These are phyloP conservation scores for Diloba caeruleocephala DNA, from an alignment of 2,888 invertebrate species.

Conservation along the genomic window DNA sequence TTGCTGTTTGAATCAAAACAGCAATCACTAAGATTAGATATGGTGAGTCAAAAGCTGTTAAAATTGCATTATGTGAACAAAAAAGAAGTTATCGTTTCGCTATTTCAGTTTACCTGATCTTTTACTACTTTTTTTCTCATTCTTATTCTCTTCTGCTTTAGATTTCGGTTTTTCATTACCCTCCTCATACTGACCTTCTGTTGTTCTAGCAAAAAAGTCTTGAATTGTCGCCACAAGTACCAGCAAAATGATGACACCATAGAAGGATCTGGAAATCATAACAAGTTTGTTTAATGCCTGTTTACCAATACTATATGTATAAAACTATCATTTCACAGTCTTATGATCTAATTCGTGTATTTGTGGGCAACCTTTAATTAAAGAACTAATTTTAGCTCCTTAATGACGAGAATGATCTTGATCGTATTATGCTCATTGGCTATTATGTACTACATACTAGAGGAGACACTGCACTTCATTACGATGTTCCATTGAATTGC, in stretches of 20 bases:
- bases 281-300: background rate
- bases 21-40: no score
- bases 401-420: no score
- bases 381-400: conserved; percentile 5
- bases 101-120: conserved; percentile 54
- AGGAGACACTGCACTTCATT: no score
- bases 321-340: background rate
- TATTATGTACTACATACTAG: no score
- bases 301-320: background rate
- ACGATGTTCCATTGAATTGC: no score
- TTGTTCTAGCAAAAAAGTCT: conserved; percentile 74
- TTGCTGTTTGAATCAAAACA: no score
- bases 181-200: conserved; percentile 60
- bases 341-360: conserved; percentile 1
- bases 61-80: no score
- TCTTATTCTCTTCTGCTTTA: conserved; percentile 51
- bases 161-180: conserved; percentile 59
- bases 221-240: conserved; percentile 82
- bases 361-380: background rate
- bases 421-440: no score
- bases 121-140: conserved; percentile 56
- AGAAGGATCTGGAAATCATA: conserved; percentile 75
- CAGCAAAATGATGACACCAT: conserved; percentile 75
- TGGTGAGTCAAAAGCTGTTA: no score
- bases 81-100: no score